These are phyloP conservation scores for Lophius americanus DNA, from an alignment of 2,797 vertebrate species.

Conservation along the genomic window DNA sequence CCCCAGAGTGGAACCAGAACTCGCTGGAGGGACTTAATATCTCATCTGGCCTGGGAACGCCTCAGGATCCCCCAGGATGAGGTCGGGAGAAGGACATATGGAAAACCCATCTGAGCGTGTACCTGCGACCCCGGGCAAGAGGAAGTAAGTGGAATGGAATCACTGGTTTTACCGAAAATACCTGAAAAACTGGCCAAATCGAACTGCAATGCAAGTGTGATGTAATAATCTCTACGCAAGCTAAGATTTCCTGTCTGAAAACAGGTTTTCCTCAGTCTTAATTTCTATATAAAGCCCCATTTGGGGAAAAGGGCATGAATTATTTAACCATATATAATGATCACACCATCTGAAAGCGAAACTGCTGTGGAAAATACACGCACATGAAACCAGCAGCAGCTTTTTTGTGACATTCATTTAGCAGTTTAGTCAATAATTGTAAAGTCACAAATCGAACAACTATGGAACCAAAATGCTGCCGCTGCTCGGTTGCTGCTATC, in stretches of 20 bases:
- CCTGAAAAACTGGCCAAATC: too few relatives aligned
- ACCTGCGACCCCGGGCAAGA: too few relatives aligned
- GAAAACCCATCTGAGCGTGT: too few relatives aligned
- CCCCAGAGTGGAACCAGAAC: too few relatives aligned
- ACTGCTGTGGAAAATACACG: slow-evolving; percentile 53
- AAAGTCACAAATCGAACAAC: slow-evolving; percentile 60
- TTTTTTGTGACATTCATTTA: slow-evolving; percentile 56
- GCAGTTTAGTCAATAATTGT: slow-evolving; percentile 55
- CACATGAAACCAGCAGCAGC: slow-evolving; percentile 30
- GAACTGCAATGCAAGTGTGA: too few relatives aligned
- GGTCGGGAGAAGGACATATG: too few relatives aligned
- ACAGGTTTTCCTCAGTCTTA: slow-evolving; percentile 42
- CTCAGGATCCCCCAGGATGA: too few relatives aligned
- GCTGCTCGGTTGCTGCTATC: slow-evolving; percentile 35
- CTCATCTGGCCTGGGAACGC: too few relatives aligned
- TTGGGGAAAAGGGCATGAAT: slow-evolving; percentile 54
- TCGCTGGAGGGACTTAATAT: too few relatives aligned
- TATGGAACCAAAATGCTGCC: slow-evolving; percentile 23
- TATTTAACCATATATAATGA: slow-evolving; percentile 64
- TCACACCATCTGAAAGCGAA: slow-evolving; percentile 34
- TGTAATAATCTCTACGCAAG: slow-evolving; percentile 16
- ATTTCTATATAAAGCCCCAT: slow-evolving; percentile 47
- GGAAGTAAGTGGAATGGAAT: too few relatives aligned
- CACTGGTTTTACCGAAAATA: too few relatives aligned
- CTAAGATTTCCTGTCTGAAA: slow-evolving; percentile 26